Conservation (phyloP, 2,113 vertebrate species). For the Xenopus borealis region DNA sequence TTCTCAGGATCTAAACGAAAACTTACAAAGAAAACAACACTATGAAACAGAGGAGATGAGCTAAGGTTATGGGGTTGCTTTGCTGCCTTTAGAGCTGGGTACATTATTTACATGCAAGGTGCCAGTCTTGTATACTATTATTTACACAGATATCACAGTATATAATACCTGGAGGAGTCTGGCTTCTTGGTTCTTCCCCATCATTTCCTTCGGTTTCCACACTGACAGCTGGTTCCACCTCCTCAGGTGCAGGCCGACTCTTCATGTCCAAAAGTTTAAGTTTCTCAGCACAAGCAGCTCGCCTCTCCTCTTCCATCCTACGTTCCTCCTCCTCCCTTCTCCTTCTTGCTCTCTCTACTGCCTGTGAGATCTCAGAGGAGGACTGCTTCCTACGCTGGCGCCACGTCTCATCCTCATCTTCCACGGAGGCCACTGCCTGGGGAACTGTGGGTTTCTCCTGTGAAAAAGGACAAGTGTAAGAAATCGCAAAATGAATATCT, state of each 20-base stretch:
- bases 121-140: too few species aligned
- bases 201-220: not conserved
- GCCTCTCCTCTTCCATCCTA: constrained; percentile 86
- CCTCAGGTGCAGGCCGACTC: constrained; percentile 49
- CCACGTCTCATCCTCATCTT: constrained; percentile 91
- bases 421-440: constrained; percentile 58
- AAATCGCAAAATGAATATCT: too few species aligned
- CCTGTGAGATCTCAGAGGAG: constrained; percentile 82
- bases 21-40: too few species aligned
- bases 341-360: constrained; percentile 83
- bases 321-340: constrained; percentile 86
- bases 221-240: not conserved
- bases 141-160: not conserved
- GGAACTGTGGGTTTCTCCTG: constrained; percentile 51
- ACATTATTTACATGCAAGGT: too few species aligned
- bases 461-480: not conserved
- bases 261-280: constrained; percentile 87
- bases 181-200: not conserved
- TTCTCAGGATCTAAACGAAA: too few species aligned
- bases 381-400: constrained; percentile 88
- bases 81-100: too few species aligned
- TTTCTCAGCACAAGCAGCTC: constrained; percentile 87
- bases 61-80: too few species aligned
- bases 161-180: constrained; percentile 23
- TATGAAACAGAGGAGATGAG: too few species aligned